Percentiles rank a stretch among this genome's conserved stretches.
Conservation (phyloP, 2,113 vertebrate species). For the Epinephelus fuscoguttatus region DNA sequence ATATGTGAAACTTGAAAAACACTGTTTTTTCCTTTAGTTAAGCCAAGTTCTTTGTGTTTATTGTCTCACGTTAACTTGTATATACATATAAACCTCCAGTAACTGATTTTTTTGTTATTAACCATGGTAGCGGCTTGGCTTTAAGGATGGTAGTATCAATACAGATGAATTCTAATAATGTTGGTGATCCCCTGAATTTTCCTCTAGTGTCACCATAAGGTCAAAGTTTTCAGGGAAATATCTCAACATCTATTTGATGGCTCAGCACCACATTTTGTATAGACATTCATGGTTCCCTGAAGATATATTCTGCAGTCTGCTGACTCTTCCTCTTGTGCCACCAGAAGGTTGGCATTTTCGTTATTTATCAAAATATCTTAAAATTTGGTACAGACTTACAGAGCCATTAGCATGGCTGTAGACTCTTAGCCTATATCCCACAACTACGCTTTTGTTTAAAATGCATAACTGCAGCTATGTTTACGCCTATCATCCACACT, state of each 20-base stretch:
- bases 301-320: background rate
- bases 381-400: background rate
- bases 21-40: background rate
- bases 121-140: background rate
- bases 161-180: background rate
- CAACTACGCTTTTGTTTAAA: no score
- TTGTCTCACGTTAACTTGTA: background rate
- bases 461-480: no score
- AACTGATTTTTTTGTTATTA: no score
- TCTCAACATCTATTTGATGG: background rate
- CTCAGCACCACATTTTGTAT: background rate
- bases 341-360: background rate
- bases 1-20: slow-evolving; percentile 1
- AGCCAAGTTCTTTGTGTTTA: background rate
- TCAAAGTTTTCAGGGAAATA: background rate
- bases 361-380: background rate
- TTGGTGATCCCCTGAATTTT: background rate
- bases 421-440: no score
- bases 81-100: background rate
- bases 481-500: no score
- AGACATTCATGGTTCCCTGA: background rate
- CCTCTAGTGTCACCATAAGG: background rate
- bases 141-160: background rate
- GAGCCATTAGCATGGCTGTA: background rate
- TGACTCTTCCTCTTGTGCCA: background rate